These are phyloP conservation scores for Halcyon smyrnensis DNA, from an alignment of 2,797 vertebrate genomes.

Conservation along the genomic window DNA sequence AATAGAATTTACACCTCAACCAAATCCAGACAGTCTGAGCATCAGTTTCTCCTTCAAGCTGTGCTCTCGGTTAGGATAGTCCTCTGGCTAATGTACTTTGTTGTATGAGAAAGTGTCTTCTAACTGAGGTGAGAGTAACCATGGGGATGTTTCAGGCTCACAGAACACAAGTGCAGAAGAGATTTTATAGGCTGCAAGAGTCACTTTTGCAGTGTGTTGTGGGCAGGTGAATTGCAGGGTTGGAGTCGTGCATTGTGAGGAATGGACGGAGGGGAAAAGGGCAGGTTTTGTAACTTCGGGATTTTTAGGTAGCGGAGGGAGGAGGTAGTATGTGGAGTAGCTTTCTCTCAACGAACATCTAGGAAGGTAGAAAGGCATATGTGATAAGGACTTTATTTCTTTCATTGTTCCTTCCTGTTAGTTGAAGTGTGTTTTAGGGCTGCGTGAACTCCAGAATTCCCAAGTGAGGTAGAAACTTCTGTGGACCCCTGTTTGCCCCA, in stretches of 20 bases:
- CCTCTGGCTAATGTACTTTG: accelerated
- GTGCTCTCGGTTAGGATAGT: not conserved
- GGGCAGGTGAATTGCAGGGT: not conserved
- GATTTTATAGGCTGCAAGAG: not conserved
- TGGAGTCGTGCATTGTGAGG: not conserved
- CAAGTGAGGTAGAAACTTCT: not conserved
- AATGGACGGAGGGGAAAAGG: not conserved
- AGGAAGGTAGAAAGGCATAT: not conserved
- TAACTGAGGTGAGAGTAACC: not conserved
- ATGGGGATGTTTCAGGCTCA: not conserved
- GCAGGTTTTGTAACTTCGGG: not conserved
- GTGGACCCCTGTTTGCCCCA: accelerated
- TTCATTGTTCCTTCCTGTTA: not conserved
- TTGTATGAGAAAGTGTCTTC: not conserved
- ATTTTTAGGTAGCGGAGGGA: not conserved
- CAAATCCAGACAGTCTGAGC: not conserved
- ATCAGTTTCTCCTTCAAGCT: not conserved
- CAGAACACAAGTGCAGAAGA: not conserved
- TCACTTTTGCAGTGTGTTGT: not conserved
- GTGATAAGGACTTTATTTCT: not conserved
- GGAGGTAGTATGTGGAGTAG: not conserved
- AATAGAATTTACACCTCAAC: not conserved
- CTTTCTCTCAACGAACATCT: not conserved
- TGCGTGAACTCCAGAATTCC: not conserved
- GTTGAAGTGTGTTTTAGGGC: not conserved